These are phyloP conservation scores for Periophthalmus magnuspinnatus DNA, from an alignment of 2,797 vertebrate species.

Conservation along the genomic window DNA sequence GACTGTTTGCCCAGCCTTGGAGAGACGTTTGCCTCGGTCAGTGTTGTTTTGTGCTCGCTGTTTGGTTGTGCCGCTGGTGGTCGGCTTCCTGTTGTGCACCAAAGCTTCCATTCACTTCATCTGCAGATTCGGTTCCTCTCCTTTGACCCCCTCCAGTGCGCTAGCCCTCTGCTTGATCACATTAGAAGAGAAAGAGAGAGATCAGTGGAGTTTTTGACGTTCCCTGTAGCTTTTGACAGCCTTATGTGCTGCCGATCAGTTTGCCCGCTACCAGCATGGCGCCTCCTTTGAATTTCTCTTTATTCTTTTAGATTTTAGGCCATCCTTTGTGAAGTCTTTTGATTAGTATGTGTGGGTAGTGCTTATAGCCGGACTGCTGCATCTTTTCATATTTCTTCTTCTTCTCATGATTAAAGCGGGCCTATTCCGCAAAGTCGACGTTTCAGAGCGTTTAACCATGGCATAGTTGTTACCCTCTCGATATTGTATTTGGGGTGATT, in stretches of 20 bases:
- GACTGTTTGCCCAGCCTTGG: slow-evolving; percentile 69
- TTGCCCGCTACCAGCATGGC: slow-evolving; percentile 55
- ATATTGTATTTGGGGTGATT: no score
- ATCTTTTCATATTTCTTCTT: slow-evolving; percentile 59
- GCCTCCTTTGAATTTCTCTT: slow-evolving; percentile 52
- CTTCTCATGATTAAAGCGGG: slow-evolving; percentile 31
- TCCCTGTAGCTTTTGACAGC: slow-evolving; percentile 67
- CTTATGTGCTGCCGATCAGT: slow-evolving; percentile 61
- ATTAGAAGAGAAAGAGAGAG: slow-evolving; percentile 65
- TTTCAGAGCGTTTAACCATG: no score
- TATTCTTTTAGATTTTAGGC: slow-evolving; percentile 38
- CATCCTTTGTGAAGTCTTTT: slow-evolving; percentile 53
- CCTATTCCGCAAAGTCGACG: no score
- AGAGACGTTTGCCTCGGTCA: slow-evolving; percentile 58
- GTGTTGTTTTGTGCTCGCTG: slow-evolving; percentile 65
- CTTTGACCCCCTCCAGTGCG: slow-evolving; percentile 56
- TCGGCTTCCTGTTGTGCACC: slow-evolving; percentile 65
- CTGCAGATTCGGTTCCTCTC: slow-evolving; percentile 31
- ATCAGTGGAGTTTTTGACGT: slow-evolving; percentile 64
- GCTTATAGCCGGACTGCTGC: slow-evolving; percentile 46
- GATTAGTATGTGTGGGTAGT: slow-evolving; percentile 56
- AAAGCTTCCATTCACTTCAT: slow-evolving; percentile 60
- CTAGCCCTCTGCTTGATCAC: slow-evolving; percentile 72
- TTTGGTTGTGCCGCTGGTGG: slow-evolving; percentile 67
- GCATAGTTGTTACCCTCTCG: no score